These are phyloP conservation scores for Apaloderma vittatum DNA, from an alignment of 2,113 vertebrate species.

Conservation along the genomic window DNA sequence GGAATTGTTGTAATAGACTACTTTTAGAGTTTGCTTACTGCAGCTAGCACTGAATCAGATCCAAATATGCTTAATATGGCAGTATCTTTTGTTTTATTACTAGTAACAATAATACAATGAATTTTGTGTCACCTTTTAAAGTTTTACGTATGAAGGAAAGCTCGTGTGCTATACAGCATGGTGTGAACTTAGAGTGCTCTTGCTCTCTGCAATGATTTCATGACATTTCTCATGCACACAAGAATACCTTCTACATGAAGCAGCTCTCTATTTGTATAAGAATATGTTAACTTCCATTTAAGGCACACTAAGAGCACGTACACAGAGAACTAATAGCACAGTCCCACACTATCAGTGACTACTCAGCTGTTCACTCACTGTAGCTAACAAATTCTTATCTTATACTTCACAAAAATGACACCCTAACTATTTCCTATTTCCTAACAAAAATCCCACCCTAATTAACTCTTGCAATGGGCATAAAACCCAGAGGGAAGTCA, in stretches of 20 bases:
- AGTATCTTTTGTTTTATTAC: background rate
- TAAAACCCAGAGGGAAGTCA: background rate
- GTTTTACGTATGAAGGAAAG: background rate
- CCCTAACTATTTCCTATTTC: background rate
- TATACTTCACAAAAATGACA: background rate
- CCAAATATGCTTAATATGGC: background rate
- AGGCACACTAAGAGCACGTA: background rate
- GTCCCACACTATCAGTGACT: background rate
- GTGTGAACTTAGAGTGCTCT: background rate
- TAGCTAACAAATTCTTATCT: background rate
- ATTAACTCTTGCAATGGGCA: background rate
- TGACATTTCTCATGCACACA: background rate
- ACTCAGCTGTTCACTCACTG: background rate
- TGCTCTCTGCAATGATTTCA: background rate
- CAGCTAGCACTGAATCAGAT: background rate
- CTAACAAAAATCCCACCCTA: background rate
- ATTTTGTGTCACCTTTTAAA: background rate
- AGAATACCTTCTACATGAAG: background rate
- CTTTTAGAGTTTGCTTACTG: background rate
- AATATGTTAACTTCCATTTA: background rate
- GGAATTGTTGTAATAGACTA: background rate
- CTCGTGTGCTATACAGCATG: background rate
- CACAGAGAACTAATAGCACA: background rate
- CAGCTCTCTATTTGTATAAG: background rate
- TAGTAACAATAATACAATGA: background rate